Base-by-base conservation (phyloP, 2,888 invertebrate species). In the Bombyx huttoni region DNA sequence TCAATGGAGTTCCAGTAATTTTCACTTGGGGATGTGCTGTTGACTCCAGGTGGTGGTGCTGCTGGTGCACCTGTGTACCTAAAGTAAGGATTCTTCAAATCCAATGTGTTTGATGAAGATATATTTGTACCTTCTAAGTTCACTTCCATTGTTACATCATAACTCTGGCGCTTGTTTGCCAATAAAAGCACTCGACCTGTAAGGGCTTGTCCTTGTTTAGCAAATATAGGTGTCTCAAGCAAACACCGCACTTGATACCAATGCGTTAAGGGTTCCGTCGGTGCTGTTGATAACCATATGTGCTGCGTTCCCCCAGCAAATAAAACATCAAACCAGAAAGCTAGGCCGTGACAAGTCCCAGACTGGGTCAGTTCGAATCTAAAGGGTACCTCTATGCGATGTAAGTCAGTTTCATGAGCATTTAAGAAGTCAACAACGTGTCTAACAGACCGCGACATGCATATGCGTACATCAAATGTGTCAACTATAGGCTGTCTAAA, bases 201-300 rank as follows among this genome's bases (percentile, higher is more conserved):
- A 52, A 98, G 87, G 8, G 93, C 91, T 75, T 99, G 98, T 1
- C 98, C 98, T 78, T 96, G 95, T 83, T 98, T 97, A 24, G 96
- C 96, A 71, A 99, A 94, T 49, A 99, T 91, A 1, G 99, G 99
- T 62, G 94, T 94, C 74, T 97, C 96, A 52, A 99, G 82, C 57
- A 99, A 90, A 78, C 99, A 99, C 35, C 99, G 92, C 2, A 99
- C 98, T 88, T 99, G 98, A 82, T 99, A 99, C 99, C 99, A 99
- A 81, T 99, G 99, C 34, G 99, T 99, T 14, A 99, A 89, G 0
- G 98, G 98, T 77, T 99, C 98, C 3, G 98, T 98, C 0, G 99
- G 99, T 0, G 98, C 94, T 7, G 99, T 99, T 8, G 98, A 98
- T 40, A 99, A 82, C 98, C 99, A 99, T 54, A 99, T 94, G 55